These are phyloP conservation scores for Heterodera filipjevi DNA, from an alignment of 2,888 invertebrate genomes.

Conservation along the genomic window DNA sequence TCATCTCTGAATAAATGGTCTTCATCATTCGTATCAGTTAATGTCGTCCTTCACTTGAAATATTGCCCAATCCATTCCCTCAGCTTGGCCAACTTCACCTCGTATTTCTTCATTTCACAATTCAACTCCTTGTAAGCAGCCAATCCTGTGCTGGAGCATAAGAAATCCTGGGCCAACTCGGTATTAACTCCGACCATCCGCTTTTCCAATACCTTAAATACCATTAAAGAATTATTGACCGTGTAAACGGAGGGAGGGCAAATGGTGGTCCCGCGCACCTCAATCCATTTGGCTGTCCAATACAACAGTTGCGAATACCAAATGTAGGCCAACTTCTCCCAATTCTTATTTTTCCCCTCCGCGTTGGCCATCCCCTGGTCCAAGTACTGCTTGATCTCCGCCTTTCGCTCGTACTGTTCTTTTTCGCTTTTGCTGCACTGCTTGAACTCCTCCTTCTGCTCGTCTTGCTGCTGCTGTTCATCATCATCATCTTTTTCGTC, in stretches of 20 bases:
- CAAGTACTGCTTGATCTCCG: slow-evolving; percentile 10
- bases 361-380: slow-evolving; percentile 3
- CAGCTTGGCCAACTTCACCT: not conserved
- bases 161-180: not conserved
- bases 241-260: too few species aligned
- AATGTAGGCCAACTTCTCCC: slow-evolving; percentile 23
- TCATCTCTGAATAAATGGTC: too few species aligned
- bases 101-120: not conserved
- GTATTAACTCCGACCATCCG: not conserved
- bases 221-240: too few species aligned
- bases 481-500: not conserved
- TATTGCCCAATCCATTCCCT: slow-evolving; percentile 4
- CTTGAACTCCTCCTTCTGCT: not conserved
- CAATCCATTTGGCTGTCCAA: slow-evolving; percentile 21
- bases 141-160: not conserved
- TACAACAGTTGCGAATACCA: slow-evolving; percentile 24
- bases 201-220: not conserved
- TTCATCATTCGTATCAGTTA: too few species aligned
- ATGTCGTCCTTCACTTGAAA: not conserved
- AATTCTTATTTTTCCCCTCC: not conserved
- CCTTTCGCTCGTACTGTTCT: slow-evolving; percentile 1
- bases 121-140: slow-evolving; percentile 11
- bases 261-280: not conserved
- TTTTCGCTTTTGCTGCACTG: not conserved
- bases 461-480: not conserved